Base-by-base conservation (phyloP, 2,888 invertebrate species). In the Labia minor region DNA sequence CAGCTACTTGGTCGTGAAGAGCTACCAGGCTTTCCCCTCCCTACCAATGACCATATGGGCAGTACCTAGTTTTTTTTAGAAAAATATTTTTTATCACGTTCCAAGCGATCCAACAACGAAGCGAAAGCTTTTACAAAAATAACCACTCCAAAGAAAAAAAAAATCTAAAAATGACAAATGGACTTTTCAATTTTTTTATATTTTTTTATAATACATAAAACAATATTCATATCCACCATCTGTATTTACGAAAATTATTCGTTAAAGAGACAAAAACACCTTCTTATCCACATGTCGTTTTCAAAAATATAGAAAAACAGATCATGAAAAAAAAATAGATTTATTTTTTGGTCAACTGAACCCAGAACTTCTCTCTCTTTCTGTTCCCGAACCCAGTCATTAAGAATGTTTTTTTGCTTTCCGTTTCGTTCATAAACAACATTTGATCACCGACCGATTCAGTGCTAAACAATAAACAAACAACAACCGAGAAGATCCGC, bases 221-320 rank as follows among this genome's bases (percentile, higher is more conserved):
- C 49, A 49, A 49, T 49, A 49, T 49, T 49, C 49, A 4, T 49
- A 49, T 4, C 49, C 49, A 49, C 49, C 49, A 49, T 49, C 49
- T 49, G 49, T 14, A 49, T 49, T 49, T 49, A 49, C 3, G 49
- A 49, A 49, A 49, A 16, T 6, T 26, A 49, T 49, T 10, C 49
- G 49, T 49, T 49, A 49, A 49, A 2, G 16, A 49, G n/a, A 49
- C 49, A 49, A 49, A 49, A 49, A 49, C 49, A 49, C 3, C n/a
- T 11, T 16, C 49, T 49, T 49, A 49, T 49, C 49, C 49, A 49
- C 49, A 49, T 49, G 49, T 49, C 49, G 49, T 49, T 49, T 49
- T 49, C 49, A 49, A 10, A 49, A 49, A 49, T 49, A 49, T 16
- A 49, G 6, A 49, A 49, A 49, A 49, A 49, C 49, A 49, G 2